phyloP scores from a whole-genome alignment of 2,888 invertebrate genomes.

The Cantharis nigra region DNA sequence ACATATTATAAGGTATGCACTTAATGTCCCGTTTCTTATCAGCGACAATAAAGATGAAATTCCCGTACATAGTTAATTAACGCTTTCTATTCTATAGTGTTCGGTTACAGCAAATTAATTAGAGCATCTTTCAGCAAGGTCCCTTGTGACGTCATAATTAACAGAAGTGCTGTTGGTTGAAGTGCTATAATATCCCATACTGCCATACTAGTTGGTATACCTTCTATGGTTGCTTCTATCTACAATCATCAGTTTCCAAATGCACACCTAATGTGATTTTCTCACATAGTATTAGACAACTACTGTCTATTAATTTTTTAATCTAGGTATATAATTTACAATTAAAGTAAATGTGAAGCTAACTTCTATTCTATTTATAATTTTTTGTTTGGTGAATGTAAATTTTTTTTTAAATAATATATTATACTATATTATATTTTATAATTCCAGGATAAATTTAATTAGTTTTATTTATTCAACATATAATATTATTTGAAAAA shows the following conservation, averaged over 20 bases:
- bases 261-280: constrained; percentile 27
- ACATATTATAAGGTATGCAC: background rate
- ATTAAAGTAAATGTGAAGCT: background rate
- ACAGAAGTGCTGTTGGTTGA: constrained; percentile 28
- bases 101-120: constrained; percentile 34
- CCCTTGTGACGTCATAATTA: constrained; percentile 33
- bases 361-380: background rate
- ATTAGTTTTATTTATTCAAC: no score
- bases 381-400: background rate
- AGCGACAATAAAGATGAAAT: constrained; percentile 19
- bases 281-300: background rate
- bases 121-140: constrained; percentile 30
- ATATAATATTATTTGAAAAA: no score
- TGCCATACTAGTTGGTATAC: background rate
- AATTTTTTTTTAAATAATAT: no score
- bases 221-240: constrained; percentile 16
- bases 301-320: background rate
- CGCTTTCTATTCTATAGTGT: constrained; percentile 33
- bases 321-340: background rate
- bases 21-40: background rate
- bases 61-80: constrained; percentile 28
- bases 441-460: no score
- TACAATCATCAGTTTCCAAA: constrained; percentile 22
- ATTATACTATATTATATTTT: no score
- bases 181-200: constrained; percentile 30